Base-by-base conservation (phyloP, 1,140 invertebrate genomes). In the Bombyx mori region DNA sequence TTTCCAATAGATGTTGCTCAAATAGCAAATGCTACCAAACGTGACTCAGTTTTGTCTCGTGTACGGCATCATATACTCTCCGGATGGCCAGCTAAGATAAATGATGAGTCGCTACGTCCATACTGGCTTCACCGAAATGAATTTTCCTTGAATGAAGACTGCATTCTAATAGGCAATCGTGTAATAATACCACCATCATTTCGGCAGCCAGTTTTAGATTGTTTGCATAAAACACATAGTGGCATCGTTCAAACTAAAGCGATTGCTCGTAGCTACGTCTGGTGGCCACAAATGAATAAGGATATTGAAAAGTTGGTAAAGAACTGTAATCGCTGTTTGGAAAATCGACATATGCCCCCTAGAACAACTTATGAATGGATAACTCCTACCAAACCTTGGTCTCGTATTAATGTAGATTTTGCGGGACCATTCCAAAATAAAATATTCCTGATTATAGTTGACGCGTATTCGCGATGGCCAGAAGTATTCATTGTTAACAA, bases 351-450 rank as follows among this genome's bases (percentile, higher is more conserved):
- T 44, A 73, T 65, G 61, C 71, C 68, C 2, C 56, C 62, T 12
- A 71, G 67, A 42, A 66, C 70, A 10, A 66, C 56, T 45, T 42
- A 54, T 35, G 88, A 88, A 58, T 54, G 64, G 63, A 46, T 88
- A 75, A 61, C 56, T 42, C 57, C 62, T 1, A 57, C 55, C 18
- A 68, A 56, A 50, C 86, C 81, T 2, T 90, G 87, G 82, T 62
- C 78, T 12, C 62, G 88, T 52, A 47, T 90, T 0, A 88, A 91
- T 61, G 69, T 88, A 0, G 90, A 90, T 64, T 90, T 88, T 66
- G 82, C 82, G 5, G 86, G 88, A 8, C 69, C 71, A 22, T 78
- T 84, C 49, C 50, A 72, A 44, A 68, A 66, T 44, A 60, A 75
- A 54, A 76, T 65, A 60, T 89, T 82, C n/a, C n/a, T n/a, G n/a